Evolutionary conservation across 2,888 invertebrate species (phyloP), one percentile per base, ranked within the genome.

Genomic region (Amphipyra tragopoginis): DNA sequence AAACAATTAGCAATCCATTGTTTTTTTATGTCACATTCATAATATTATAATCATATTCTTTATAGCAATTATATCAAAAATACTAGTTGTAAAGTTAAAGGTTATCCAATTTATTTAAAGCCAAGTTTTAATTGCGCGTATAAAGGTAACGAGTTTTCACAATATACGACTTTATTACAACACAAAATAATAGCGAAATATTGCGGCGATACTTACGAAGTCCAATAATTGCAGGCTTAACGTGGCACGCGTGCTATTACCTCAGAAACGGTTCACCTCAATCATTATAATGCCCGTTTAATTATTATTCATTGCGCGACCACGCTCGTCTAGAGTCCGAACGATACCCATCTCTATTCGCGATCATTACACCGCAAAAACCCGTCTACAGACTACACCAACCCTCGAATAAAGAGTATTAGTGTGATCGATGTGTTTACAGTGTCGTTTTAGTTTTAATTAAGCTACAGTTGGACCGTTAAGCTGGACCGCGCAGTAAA

Each of bases 381-480:
- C 74, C 82, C 76, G 77, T 70, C 72, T 70, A 78, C 68, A 81
- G 77, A 70, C 72, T 71, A 78, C 68, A 81, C 82, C 82, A 82
- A 84, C 87, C 85, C 87, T 82, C 79, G 71, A 69, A 85, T 80
- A 82, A 82, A 84, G 79, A 79, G 81, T 80, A 84, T 87, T 87
- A 84, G 82, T 75, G 80, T 85, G 87, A 89, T 89, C 86, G 86
- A 89, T 87, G 85, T 88, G 89, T 90, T 89, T 88, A 87, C 86
- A 81, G 80, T 87, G 86, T 86, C 87, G 87, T 92, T 93, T 91
- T 91, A 92, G 91, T 91, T 93, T 93, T 93, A 92, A 93, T 93
- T 90, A 93, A 91, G 88, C 89, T 85, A 84, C 88, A 87, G 82
- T 58, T 72, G 72, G 77, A 69, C 85, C 84, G 87, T 91, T 90